A percentile compares a stretch with the other conserved stretches of the same genome.
Conservation (phyloP, 2,888 invertebrate species). For the Limnephilus lunatus region DNA sequence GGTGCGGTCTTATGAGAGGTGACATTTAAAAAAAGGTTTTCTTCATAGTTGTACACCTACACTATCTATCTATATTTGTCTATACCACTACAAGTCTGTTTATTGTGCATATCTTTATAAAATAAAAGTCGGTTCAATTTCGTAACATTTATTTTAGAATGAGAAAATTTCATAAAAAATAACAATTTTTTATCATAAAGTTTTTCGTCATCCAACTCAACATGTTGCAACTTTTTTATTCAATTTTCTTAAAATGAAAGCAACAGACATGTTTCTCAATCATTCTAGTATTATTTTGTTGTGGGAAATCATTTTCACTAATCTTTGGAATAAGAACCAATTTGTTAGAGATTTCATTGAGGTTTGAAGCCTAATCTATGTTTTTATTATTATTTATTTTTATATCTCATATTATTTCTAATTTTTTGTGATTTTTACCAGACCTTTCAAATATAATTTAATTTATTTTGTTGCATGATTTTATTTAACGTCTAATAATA, state of each 20-base stretch:
- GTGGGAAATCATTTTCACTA: not conserved
- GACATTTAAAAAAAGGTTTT: not conserved
- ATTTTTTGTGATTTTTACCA: not conserved
- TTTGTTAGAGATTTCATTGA: not conserved
- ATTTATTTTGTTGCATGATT: not conserved
- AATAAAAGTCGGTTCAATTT: conserved; percentile 21
- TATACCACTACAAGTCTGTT: not conserved
- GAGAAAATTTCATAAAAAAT: conserved; percentile 44
- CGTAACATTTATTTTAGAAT: conserved; percentile 44
- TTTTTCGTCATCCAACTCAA: not conserved
- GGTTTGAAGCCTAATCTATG: not conserved
- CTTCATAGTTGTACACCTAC: not conserved
- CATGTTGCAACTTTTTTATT: not conserved
- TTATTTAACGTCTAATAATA: not conserved
- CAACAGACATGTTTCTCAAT: not conserved
- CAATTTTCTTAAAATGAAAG: not conserved
- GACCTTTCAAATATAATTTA: not conserved
- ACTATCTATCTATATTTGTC: not conserved
- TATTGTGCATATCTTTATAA: not conserved
- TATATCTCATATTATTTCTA: not conserved
- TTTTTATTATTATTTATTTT: not conserved
- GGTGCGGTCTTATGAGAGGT: no score
- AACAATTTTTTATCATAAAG: conserved; percentile 21
- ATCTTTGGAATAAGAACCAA: not conserved
- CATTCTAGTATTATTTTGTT: not conserved